Evolutionary conservation across 2,888 invertebrate species (phyloP).

Genomic region (Serrognathus titanus): DNA sequence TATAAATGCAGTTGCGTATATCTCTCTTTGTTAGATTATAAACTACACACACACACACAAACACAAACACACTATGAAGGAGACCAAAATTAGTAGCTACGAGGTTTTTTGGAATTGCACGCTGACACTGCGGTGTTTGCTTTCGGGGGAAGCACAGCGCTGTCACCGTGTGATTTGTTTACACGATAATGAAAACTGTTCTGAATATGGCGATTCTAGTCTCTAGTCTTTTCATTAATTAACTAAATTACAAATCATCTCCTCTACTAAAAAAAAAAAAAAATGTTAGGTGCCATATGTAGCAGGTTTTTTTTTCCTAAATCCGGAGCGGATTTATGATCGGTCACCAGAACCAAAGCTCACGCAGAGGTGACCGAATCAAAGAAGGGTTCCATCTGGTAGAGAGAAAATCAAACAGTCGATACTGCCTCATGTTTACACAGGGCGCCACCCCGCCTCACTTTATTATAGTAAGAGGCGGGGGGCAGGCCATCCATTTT

Average conservation of each 20-base stretch:
- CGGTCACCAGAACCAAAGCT: background rate
- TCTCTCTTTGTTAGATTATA: background rate
- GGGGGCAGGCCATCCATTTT: too few relatives aligned
- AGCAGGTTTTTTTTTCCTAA: background rate
- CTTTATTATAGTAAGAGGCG: too few relatives aligned
- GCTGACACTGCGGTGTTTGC: too few relatives aligned
- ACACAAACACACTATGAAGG: background rate
- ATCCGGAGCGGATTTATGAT: too few relatives aligned
- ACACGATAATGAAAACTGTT: background rate
- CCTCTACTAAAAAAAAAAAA: background rate
- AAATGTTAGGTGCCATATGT: conserved; percentile 7
- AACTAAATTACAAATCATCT: background rate
- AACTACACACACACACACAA: background rate
- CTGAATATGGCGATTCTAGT: background rate
- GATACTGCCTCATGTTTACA: conserved; percentile 23
- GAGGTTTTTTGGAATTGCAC: too few relatives aligned
- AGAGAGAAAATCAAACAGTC: conserved; percentile 23
- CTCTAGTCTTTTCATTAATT: conserved; percentile 3
- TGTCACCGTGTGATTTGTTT: too few relatives aligned
- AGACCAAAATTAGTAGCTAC: background rate
- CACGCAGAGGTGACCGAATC: background rate
- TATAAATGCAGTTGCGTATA: background rate
- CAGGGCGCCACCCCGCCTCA: background rate
- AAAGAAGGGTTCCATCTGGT: conserved; percentile 7
- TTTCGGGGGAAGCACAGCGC: too few relatives aligned